phyloP scores from a whole-genome alignment of 2,797 vertebrate genomes.

The Hybognathus amarus region DNA sequence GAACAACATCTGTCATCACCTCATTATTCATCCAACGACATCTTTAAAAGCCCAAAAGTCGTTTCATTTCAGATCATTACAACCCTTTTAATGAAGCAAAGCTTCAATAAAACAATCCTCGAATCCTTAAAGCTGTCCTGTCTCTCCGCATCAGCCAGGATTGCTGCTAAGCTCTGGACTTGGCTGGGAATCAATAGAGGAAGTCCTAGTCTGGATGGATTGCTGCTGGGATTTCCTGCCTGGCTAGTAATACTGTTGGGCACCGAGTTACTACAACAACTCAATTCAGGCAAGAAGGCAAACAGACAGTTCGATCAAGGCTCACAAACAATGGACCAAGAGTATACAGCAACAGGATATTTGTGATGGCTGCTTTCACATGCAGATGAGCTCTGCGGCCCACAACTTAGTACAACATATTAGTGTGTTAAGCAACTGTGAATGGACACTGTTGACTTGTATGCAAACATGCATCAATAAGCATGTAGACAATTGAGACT shows the following conservation, averaged over 20 bases:
- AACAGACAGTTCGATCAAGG: constrained; percentile 8
- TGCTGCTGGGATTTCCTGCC: constrained; percentile 56
- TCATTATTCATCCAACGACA: constrained; percentile 1
- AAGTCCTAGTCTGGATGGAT: constrained; percentile 48
- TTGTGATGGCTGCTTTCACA: constrained; percentile 6
- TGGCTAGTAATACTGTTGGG: constrained; percentile 12
- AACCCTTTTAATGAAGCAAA: constrained; percentile 22
- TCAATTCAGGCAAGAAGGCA: constrained; percentile 30
- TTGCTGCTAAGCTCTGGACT: constrained; percentile 18
- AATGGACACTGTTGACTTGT: background rate
- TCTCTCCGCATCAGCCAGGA: background rate
- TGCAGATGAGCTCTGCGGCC: background rate
- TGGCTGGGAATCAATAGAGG: constrained; percentile 45
- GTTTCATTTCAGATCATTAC: constrained; percentile 10
- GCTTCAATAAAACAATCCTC: background rate
- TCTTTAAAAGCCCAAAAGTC: constrained; percentile 11
- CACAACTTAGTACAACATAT: constrained; percentile 16
- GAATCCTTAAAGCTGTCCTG: background rate
- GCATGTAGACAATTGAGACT: background rate
- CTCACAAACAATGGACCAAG: constrained; percentile 15
- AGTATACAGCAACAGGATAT: constrained; percentile 6
- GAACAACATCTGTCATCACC: constrained; percentile 26
- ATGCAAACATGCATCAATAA: background rate
- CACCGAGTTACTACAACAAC: constrained; percentile 30
- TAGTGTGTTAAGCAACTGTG: background rate